phyloP scores from a whole-genome alignment of 2,113 vertebrate species.

The Geococcyx californianus region DNA sequence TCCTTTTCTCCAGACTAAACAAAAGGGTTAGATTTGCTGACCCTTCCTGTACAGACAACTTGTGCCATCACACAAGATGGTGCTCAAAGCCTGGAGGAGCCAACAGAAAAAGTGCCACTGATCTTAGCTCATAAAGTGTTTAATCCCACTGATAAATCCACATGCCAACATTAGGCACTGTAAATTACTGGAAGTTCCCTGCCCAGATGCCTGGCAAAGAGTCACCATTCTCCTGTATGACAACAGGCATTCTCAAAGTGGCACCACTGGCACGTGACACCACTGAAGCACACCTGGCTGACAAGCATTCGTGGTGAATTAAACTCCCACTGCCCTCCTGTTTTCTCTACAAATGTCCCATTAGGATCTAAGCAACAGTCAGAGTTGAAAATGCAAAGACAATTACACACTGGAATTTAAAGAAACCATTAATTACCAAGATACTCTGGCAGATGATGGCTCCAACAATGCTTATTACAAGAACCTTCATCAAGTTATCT shows the following conservation, averaged over 20 bases:
- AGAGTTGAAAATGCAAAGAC: background rate
- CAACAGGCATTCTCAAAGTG: background rate
- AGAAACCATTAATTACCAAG: constrained; percentile 61
- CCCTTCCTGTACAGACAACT: background rate
- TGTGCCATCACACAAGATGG: background rate
- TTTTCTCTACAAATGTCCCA: background rate
- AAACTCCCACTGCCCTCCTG: background rate
- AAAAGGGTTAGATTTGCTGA: background rate
- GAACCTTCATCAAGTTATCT: constrained; percentile 47
- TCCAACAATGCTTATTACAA: constrained; percentile 49
- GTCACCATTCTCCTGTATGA: background rate
- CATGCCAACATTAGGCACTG: rapidly evolving
- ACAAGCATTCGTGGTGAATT: background rate
- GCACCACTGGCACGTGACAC: background rate
- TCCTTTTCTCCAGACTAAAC: too few species aligned
- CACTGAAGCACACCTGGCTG: background rate
- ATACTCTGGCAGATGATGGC: constrained; percentile 41
- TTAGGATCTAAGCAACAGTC: constrained; percentile 15
- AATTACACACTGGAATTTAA: constrained; percentile 18
- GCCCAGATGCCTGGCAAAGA: background rate
- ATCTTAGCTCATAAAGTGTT: background rate
- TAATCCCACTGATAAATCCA: background rate
- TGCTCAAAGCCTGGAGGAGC: background rate
- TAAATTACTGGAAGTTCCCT: background rate
- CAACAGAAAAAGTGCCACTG: background rate